A percentile compares a stretch with the other conserved stretches of the same genome.
Evolutionary conservation across 2,113 vertebrate species (phyloP).

Genomic region (Pao palembangensis): DNA sequence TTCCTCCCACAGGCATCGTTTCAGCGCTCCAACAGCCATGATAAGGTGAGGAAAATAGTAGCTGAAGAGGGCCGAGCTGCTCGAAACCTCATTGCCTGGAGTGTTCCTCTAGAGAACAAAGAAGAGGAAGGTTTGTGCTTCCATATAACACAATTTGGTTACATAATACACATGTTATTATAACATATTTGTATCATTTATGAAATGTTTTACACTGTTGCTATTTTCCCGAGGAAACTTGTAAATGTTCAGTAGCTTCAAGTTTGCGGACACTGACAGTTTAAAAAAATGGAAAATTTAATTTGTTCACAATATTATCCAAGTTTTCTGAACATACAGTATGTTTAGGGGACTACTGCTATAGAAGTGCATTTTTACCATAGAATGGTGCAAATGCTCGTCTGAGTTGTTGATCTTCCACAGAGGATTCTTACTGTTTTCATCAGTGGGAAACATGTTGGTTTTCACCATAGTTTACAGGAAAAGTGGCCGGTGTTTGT

Average conservation of each 20-base stretch:
- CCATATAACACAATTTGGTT: constrained; percentile 3
- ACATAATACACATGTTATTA: not conserved
- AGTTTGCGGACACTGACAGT: too few relatives aligned
- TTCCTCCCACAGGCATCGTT: constrained; percentile 83
- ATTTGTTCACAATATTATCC: too few relatives aligned
- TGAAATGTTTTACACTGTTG: not conserved
- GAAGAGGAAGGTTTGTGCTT: constrained; percentile 87
- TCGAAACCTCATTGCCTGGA: constrained; percentile 96
- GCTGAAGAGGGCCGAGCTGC: constrained; percentile 96
- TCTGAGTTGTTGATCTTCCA: too few relatives aligned
- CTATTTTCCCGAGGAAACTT: not conserved
- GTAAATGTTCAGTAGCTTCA: not conserved
- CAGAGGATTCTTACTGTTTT: not conserved
- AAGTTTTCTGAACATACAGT: too few relatives aligned
- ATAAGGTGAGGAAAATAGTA: constrained; percentile 96
- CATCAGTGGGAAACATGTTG: too few relatives aligned
- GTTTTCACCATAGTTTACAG: too few relatives aligned
- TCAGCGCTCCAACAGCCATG: constrained; percentile 95
- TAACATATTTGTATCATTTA: not conserved
- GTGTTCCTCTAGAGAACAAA: constrained; percentile 90
- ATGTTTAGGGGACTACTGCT: too few relatives aligned
- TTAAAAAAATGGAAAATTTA: too few relatives aligned
- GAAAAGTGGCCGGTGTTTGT: too few relatives aligned
- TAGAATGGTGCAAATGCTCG: too few relatives aligned
- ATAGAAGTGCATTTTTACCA: too few relatives aligned